Evolutionary conservation across 2,113 vertebrate species (phyloP).

Genomic region (Zosterops borbonicus): DNA sequence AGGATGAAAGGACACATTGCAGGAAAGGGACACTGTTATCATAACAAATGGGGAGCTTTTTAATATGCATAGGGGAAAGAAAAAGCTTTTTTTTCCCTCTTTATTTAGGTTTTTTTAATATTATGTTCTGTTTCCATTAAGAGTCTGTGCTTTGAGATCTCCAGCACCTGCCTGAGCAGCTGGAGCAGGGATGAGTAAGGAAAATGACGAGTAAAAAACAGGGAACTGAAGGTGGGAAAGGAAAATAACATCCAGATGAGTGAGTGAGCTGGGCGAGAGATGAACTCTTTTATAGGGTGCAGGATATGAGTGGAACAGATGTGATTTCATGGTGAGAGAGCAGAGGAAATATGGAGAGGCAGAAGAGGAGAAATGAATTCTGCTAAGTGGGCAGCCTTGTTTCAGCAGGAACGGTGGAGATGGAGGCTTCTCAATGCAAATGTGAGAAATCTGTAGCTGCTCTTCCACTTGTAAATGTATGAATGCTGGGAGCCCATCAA

Average conservation of each 20-base stretch:
- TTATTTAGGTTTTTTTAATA: background rate
- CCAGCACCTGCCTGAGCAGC: background rate
- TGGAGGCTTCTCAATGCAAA: background rate
- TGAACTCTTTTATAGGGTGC: background rate
- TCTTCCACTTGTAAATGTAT: constrained; percentile 22
- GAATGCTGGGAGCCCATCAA: constrained; percentile 32
- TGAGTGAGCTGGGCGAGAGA: background rate
- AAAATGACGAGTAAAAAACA: background rate
- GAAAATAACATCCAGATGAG: background rate
- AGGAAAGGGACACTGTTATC: background rate
- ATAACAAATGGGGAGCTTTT: background rate
- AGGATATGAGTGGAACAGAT: background rate
- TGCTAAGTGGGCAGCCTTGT: background rate
- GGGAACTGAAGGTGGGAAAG: background rate
- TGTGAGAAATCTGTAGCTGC: background rate
- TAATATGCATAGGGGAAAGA: background rate
- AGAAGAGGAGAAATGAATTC: background rate
- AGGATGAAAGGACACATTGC: background rate
- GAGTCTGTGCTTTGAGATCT: background rate
- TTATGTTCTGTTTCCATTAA: background rate
- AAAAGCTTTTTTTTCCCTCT: background rate
- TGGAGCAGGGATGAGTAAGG: background rate
- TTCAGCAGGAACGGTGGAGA: background rate
- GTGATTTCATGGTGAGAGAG: background rate
- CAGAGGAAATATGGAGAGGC: background rate